Evolutionary conservation across 2,888 invertebrate genomes (phyloP).

Genomic region (Aphidius colemani): DNA sequence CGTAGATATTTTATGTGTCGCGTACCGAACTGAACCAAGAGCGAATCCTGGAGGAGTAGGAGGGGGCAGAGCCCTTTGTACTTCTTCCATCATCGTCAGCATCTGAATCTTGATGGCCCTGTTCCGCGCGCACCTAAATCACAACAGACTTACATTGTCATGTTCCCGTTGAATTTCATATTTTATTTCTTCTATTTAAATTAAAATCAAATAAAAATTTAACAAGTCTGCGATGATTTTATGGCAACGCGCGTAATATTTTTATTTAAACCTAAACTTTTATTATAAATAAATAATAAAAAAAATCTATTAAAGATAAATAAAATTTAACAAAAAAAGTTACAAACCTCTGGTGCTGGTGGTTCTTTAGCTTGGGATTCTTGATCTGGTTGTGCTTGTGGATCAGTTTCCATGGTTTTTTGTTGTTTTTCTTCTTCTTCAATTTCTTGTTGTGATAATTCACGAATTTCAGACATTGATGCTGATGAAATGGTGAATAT

Average conservation of each 20-base stretch:
- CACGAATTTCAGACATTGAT: conserved; percentile 74
- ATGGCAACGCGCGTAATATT: conserved; percentile 21
- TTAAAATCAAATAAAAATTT: conserved; percentile 5
- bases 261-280: too few relatives aligned
- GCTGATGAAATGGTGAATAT: conserved; percentile 88
- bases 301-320: too few relatives aligned
- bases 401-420: conserved; percentile 41
- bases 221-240: conserved; percentile 29
- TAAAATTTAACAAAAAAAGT: neutral
- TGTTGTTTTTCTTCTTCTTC: conserved; percentile 57
- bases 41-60: conserved; percentile 58
- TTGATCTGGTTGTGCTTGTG: conserved; percentile 46
- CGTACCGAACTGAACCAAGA: conserved; percentile 61
- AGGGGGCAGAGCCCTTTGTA: conserved; percentile 54
- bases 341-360: conserved; percentile 53
- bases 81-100: conserved; percentile 53
- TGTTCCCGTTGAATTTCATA: conserved; percentile 24
- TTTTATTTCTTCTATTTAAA: neutral
- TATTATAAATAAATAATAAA: neutral
- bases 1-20: conserved; percentile 56
- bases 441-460: conserved; percentile 55
- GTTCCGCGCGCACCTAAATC: conserved; percentile 60
- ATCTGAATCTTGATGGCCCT: conserved; percentile 56
- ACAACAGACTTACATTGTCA: conserved; percentile 56
- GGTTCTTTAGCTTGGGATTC: conserved; percentile 56